These are phyloP conservation scores for Panthera tigris DNA, from an alignment of 2,113 vertebrate genomes.

Conservation along the genomic window DNA sequence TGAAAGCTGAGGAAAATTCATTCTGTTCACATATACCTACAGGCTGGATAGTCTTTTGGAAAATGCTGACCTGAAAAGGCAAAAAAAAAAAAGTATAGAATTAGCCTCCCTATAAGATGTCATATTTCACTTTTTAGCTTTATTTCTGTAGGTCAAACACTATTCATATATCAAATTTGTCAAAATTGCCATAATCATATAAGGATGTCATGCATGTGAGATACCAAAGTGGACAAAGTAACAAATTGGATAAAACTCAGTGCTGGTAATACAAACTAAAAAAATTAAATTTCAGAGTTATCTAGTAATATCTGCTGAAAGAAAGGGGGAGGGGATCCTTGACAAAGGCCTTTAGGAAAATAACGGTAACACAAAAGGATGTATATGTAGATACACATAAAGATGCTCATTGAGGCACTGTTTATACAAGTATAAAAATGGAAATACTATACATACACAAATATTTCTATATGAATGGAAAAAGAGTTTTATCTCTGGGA, in stretches of 20 bases:
- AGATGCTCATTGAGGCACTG: background rate
- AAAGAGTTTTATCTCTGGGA: background rate
- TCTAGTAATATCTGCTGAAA: background rate
- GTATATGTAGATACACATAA: background rate
- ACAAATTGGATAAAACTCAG: background rate
- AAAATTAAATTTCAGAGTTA: background rate
- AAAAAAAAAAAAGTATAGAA: background rate
- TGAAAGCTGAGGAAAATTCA: constrained; percentile 57
- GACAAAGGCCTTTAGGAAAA: constrained; percentile 17
- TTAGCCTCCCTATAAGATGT: background rate
- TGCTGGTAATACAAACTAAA: background rate
- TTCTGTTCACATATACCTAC: constrained; percentile 64
- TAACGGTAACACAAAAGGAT: background rate
- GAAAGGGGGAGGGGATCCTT: background rate
- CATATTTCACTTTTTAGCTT: constrained; percentile 2
- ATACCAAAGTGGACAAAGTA: background rate
- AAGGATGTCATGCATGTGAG: background rate
- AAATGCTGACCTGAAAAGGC: constrained; percentile 89
- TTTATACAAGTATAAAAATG: background rate
- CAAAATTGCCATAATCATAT: background rate
- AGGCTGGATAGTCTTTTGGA: constrained; percentile 84
- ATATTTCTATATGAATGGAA: background rate
- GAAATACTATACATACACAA: background rate
- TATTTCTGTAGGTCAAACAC: background rate
- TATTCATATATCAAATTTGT: background rate